Percentiles rank a stretch among this genome's conserved stretches.
phyloP scores from a whole-genome alignment of 2,797 vertebrate species.

The Rhinatrema bivittatum region DNA sequence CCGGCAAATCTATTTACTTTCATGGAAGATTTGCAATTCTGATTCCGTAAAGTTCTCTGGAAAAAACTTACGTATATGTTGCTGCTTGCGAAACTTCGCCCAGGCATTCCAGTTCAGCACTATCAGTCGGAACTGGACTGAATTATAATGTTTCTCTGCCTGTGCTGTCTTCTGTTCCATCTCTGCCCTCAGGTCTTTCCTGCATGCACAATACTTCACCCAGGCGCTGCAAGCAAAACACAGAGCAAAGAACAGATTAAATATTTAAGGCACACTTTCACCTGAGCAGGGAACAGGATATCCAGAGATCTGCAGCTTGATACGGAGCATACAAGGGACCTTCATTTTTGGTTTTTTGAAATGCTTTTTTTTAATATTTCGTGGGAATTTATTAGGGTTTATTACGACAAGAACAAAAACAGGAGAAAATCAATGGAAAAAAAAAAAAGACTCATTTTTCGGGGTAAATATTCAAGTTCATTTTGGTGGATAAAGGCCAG shows the following conservation, averaged over 20 bases:
- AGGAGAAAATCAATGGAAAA: no score
- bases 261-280: background rate
- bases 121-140: constrained; percentile 13
- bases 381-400: no score
- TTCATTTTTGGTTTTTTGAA: no score
- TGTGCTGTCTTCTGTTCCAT: constrained; percentile 33
- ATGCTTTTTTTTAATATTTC: no score
- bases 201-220: constrained; percentile 39
- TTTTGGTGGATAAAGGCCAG: no score
- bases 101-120: constrained; percentile 42
- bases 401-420: no score
- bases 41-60: background rate
- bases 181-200: constrained; percentile 22
- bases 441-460: no score
- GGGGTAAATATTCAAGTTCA: no score
- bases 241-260: constrained; percentile 51
- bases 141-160: constrained; percentile 24
- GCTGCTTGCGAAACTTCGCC: constrained; percentile 32
- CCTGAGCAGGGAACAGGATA: constrained; percentile 11
- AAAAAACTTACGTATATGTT: constrained; percentile 38
- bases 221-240: constrained; percentile 49
- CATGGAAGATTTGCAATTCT: no score
- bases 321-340: constrained; percentile 9
- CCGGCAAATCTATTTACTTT: no score
- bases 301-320: constrained; percentile 7